phyloP scores from a whole-genome alignment of 2,888 invertebrate genomes.

The Lepas anatifera region DNA sequence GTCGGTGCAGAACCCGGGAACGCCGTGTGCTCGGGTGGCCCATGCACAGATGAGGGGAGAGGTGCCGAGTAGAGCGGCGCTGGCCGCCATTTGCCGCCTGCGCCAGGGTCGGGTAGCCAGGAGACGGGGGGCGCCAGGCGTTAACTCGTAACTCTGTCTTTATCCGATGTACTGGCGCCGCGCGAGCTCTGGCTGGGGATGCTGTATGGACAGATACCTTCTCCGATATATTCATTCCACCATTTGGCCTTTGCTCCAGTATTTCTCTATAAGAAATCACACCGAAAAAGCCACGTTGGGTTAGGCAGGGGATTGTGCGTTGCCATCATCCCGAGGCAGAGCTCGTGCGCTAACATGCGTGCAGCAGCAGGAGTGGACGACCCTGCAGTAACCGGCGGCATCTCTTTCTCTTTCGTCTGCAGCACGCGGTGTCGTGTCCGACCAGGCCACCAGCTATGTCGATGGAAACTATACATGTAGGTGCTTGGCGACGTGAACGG shows the following conservation, averaged over 20 bases:
- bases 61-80: background rate
- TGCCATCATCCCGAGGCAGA: no score
- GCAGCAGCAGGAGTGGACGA: no score
- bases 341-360: no score
- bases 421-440: conserved; percentile 73
- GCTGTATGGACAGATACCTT: no score
- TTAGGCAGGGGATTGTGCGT: no score
- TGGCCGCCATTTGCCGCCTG: background rate
- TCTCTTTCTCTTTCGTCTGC: conserved; percentile 29
- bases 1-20: background rate
- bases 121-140: background rate
- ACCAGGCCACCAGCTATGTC: conserved; percentile 63
- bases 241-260: no score
- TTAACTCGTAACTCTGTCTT: background rate
- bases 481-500: no score
- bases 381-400: conserved; percentile 17
- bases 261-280: no score
- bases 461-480: conserved; percentile 86
- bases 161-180: no score
- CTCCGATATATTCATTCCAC: no score
- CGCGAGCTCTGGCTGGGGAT: no score
- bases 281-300: no score
- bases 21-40: background rate
- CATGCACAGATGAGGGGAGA: background rate
- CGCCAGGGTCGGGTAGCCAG: background rate